Base-by-base conservation (phyloP, 2,113 vertebrate genomes). In the Cryptotis parvus region DNA sequence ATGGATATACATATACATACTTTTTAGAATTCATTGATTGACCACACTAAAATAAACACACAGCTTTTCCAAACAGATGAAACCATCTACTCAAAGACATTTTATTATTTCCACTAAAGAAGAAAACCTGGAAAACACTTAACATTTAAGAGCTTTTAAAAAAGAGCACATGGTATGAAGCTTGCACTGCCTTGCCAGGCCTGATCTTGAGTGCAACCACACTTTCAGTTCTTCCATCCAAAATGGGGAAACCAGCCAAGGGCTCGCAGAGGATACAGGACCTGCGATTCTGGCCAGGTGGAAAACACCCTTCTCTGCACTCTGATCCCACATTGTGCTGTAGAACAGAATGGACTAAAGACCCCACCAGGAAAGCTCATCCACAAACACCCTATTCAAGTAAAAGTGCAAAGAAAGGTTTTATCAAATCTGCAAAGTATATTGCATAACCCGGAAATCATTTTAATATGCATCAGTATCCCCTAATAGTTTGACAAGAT, bases 41-140 rank as follows among this genome's bases (percentile, higher is more conserved):
- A 88, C 93, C 95, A 89, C 55, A 27, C 61, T 93, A 52, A 72
- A 66, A 96, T 95, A 97, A 97, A 97, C 22, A 63, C 1, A 95
- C 33, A 72, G 92, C 72, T 95, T 95, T 95, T 70, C 52, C 45
- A 94, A 97, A 96, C 55, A 89, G 41, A 95, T 94, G 85, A 95
- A 89, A 68, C 15, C 93, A 84, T 96, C 97, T 97, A 95, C 94
- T 96, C 95, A 92, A 95, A 96, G 61, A 58, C 0, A 27, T 66
- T 95, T 65, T 93, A 88, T 9, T 41, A 91, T 97, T 96, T 94
- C 39, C 83, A 83, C 87, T 95, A 80, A 89, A 96, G 90, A 96
- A 97, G n/a, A 93, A 96, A 96, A 49, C 45, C 22, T 77, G 65
- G 79, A 75, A 80, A 63, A 45, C 70, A 72, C 94, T 94, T 95